Evolutionary conservation across 2,113 vertebrate genomes (phyloP), one percentile per base, ranked within the genome.

Genomic region (Dicentrarchus labrax): DNA sequence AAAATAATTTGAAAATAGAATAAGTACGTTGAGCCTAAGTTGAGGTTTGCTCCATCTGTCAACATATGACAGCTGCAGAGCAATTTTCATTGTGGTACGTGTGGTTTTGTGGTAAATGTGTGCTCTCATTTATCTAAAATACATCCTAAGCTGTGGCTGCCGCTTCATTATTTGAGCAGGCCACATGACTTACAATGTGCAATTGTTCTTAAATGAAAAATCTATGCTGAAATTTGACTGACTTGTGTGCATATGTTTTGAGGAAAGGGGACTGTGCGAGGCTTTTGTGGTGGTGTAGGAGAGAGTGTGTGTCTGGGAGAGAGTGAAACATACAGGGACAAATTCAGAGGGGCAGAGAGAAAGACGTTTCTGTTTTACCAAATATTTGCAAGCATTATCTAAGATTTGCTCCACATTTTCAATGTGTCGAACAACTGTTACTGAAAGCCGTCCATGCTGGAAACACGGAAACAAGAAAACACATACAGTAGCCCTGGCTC

Each of bases 1-100:
- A 89, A 94, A 95, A 95, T 96, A 91, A 94, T 95, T 93, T 92
- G 91, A 94, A 94, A 95, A 95, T 93, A 89, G 88, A 94, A 94
- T 94, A 94, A 93, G 90, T 91, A 85, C 60, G 76, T 84, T 64
- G 84, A 81, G 91, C 90, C 84, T 92, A 92, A 90, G 89, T 90
- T 95, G 91, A 92, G 94, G 92, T 94, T 94, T 94, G 84, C 79
- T 88, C 83, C 79, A 72, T 95, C 93, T 94, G 93, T 94, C 93
- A 92, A 90, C 90, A 91, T 90, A 89, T 94, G 94, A 94, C 93
- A 95, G 93, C 91, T 86, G 93, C 82, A 83, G 83, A 93, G 93
- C 91, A 93, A 93, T 95, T 95, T 95, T 90, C 92, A 92, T 92
- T 95, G 95, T 94, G 93, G 93, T 82, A 70, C 72, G 17, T 89